Conservation (phyloP, 2,797 vertebrate genomes). For the Margarornis squamiger region DNA sequence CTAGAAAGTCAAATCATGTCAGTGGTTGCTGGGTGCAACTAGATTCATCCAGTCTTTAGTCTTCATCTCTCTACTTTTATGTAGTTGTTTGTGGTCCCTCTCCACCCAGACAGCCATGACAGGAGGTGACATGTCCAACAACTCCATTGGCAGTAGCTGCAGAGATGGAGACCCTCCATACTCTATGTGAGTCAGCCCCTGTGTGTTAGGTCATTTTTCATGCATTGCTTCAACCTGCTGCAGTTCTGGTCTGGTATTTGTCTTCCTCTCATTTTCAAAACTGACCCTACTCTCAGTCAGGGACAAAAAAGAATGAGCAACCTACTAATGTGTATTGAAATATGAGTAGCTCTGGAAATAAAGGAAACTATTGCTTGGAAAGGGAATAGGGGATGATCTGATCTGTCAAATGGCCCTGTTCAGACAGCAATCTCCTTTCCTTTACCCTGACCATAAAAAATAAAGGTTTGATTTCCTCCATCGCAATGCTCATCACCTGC, state of each 20-base stretch:
- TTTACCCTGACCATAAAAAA: background rate
- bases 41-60: background rate
- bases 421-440: background rate
- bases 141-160: background rate
- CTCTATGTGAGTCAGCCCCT: accelerated
- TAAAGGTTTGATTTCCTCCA: background rate
- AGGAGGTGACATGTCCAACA: background rate
- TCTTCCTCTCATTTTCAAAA: background rate
- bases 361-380: background rate
- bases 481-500: background rate
- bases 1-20: background rate
- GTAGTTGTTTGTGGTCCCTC: background rate
- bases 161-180: background rate
- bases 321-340: background rate
- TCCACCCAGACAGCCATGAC: background rate
- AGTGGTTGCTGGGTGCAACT: background rate
- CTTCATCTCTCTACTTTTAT: background rate
- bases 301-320: background rate
- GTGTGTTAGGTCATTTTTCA: background rate
- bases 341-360: background rate
- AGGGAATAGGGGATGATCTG: background rate
- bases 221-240: background rate
- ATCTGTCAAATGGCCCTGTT: background rate
- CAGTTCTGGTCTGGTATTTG: background rate
- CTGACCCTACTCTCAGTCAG: background rate